Evolutionary conservation across 2,888 invertebrate genomes (phyloP), one percentile per base, ranked within the genome.

Genomic region (Dusona sp.): DNA sequence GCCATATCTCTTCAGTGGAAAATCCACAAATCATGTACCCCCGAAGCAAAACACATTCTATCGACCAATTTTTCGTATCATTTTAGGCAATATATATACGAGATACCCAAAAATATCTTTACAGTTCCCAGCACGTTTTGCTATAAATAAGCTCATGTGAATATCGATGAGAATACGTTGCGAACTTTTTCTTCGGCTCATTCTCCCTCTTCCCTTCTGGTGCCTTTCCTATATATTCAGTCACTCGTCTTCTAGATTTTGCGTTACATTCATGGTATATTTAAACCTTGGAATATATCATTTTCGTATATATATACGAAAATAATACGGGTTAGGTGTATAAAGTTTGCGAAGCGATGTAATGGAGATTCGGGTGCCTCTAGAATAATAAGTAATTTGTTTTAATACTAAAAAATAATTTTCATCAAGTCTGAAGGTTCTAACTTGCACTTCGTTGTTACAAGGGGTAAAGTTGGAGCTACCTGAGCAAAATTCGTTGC

Each of bases 71-170:
- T 54, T 45, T 64, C 75, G 61, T 77, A 68, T 61, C 65, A 75
- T 57, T 64, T 42, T 54, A 61, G 29, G 3, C 45, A 25, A 22
- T 22, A 36, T n/a, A 25, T 74, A 57, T 57, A 51, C 16, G 51
- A 51, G 42, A 57, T 29, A 22, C 42, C 57, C 29, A 42, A 73
- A 45, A 83, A 79, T 33, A 65, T 83, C 73, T 73, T 64, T 75
- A 38, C 33, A 73, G 64, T 51, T 73, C 78, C 38, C 64, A 73
- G 72, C 78, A 73, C 72, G 65, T 73, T 54, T 25, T 33, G 72
- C 83, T 54, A 79, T 83, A 79, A 83, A 83, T 67, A 83, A 83
- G 78, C 79, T 78, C 73, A 65, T 33, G 72, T 45, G 67, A 42
- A 67, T 78, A 83, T 83, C 54, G 83, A 83, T 78, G 73, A 16